phyloP scores from a whole-genome alignment of 2,113 vertebrate species.

The Climacteris rufus region DNA sequence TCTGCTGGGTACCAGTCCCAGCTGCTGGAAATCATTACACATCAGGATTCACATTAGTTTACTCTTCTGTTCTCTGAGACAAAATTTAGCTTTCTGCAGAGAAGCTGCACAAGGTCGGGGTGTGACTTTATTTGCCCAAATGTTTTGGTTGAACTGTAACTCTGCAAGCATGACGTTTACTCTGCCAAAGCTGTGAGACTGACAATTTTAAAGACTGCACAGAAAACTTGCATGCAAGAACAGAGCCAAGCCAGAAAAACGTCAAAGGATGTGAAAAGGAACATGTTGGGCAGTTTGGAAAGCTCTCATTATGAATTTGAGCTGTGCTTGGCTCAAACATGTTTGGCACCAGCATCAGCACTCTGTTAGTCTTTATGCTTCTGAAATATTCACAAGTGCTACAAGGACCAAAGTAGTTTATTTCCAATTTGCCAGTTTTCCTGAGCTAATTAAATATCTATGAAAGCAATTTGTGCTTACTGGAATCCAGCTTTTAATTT shows the following conservation, averaged over 20 bases:
- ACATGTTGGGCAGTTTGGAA: not conserved
- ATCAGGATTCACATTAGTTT: not conserved
- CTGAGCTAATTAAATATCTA: conserved; percentile 16
- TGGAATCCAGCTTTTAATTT: not conserved
- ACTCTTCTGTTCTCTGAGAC: not conserved
- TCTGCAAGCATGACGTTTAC: not conserved
- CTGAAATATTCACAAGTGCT: not conserved
- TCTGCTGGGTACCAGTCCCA: not conserved
- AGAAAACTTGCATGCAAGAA: not conserved
- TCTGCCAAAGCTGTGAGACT: not conserved
- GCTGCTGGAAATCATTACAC: not conserved
- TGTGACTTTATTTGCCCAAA: not conserved
- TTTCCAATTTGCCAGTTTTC: conserved; percentile 16
- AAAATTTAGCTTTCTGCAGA: not conserved
- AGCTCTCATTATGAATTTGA: not conserved
- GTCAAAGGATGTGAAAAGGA: not conserved
- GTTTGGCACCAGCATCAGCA: conserved; percentile 1
- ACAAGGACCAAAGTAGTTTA: not conserved
- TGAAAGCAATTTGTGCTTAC: not conserved
- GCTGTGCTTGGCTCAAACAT: conserved; percentile 5
- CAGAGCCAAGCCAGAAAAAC: not conserved
- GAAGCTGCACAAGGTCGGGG: not conserved
- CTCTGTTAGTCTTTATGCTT: not conserved
- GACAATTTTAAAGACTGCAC: not conserved
- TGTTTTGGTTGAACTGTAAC: not conserved